Conservation (phyloP, 2,797 vertebrate genomes). For the Neosalanx taihuensis region DNA sequence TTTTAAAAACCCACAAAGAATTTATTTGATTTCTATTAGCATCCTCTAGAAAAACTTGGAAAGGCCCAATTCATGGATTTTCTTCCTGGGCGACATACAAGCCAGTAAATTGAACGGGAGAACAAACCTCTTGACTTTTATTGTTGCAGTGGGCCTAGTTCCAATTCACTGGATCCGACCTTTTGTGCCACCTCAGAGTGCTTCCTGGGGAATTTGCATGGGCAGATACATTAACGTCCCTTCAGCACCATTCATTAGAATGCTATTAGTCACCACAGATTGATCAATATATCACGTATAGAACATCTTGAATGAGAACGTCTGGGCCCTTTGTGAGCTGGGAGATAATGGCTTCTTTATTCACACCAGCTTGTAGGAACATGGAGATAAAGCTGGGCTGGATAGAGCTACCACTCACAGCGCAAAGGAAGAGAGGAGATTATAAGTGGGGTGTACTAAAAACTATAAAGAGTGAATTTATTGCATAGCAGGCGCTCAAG, state of each 20-base stretch:
- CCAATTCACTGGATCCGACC: conserved; percentile 80
- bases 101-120: conserved; percentile 78
- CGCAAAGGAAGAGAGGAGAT: conserved; percentile 77
- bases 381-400: conserved; percentile 88
- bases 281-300: conserved; percentile 97
- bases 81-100: conserved; percentile 64
- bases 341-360: conserved; percentile 94
- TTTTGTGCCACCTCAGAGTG: conserved; percentile 78
- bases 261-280: conserved; percentile 85
- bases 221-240: conserved; percentile 84
- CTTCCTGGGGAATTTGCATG: conserved; percentile 85
- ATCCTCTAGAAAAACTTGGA: background rate
- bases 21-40: background rate
- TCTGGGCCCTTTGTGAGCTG: conserved; percentile 89
- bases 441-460: conserved; percentile 78
- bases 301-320: conserved; percentile 90
- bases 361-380: conserved; percentile 94
- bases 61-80: background rate
- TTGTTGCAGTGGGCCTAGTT: conserved; percentile 84
- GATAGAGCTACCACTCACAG: conserved; percentile 83
- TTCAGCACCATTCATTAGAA: conserved; percentile 85
- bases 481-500: conserved; percentile 49
- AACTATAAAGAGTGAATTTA: conserved; percentile 63
- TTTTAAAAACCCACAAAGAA: no score
- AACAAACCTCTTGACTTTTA: conserved; percentile 84